Percentiles rank a stretch among this genome's conserved stretches.
Evolutionary conservation across 2,113 vertebrate species (phyloP).

Genomic region (Macquaria australasica): DNA sequence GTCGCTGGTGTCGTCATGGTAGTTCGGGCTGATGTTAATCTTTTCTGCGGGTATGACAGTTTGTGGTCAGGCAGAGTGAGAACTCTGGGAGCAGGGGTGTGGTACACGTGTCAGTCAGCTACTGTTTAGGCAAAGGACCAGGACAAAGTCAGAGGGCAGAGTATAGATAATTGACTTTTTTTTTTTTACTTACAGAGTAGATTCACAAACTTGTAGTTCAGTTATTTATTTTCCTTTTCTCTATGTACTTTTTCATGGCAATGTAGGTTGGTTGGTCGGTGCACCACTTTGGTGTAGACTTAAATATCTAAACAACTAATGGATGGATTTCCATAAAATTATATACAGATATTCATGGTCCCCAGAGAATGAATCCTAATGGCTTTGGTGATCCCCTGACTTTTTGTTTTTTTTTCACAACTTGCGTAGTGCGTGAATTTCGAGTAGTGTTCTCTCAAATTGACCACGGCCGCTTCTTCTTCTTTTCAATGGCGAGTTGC

Average conservation of each 20-base stretch:
- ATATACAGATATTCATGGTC: neutral
- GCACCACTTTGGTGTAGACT: neutral
- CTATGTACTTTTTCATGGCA: neutral
- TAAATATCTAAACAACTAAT: neutral
- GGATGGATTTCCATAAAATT: neutral
- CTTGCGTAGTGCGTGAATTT: no score
- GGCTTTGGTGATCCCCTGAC: no score
- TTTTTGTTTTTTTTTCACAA: no score
- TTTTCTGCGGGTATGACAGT: slow-evolving; percentile 53
- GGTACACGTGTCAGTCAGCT: slow-evolving; percentile 28
- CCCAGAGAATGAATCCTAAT: neutral
- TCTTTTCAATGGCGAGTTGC: no score
- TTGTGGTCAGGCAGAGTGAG: slow-evolving; percentile 35
- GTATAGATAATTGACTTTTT: neutral
- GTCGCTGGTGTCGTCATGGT: slow-evolving; percentile 61
- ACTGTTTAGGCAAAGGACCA: slow-evolving; percentile 30
- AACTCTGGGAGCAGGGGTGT: slow-evolving; percentile 39
- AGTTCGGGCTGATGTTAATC: slow-evolving; percentile 57
- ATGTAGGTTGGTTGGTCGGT: no score
- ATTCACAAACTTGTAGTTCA: neutral
- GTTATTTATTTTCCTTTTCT: neutral
- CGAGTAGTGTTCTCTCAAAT: no score
- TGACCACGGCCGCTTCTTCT: no score
- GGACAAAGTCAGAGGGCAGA: neutral
- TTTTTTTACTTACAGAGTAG: neutral